Base-by-base conservation (phyloP, 2,888 invertebrate species). In the Lithophane ornitopus region DNA sequence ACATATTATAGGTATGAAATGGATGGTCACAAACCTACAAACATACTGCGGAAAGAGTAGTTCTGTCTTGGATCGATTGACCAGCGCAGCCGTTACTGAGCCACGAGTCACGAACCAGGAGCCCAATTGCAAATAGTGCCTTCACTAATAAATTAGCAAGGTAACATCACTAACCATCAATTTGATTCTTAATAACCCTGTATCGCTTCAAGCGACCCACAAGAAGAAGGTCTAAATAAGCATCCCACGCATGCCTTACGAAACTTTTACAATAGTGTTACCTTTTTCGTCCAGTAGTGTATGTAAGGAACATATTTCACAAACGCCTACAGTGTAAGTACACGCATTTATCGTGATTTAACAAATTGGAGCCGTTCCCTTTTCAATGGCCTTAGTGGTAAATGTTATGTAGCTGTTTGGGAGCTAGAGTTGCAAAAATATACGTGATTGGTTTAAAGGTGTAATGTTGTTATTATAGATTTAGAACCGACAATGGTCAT, bases 291-390 rank as follows among this genome's bases (percentile, higher is more conserved):
- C 44, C 54, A 49, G 44, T 2, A 52, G n/a, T 74, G 65, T 70
- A 59, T n/a, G 28, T 14, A 74, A 69, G 69, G 66, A 75, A 70
- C 73, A 85, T 78, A 80, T 81, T 83, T 78, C 82, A 54, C 82
- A 86, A 84, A 81, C 86, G 66, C 81, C 81, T 74, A 67, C 81
- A 65, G 34, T 41, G 46, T 67, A 70, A 62, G 71, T 68, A 74
- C 78, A 68, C 65, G 52, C 74, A 82, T 85, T 81, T 85, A 87
- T 85, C 82, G 66, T 68, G 83, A 83, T 85, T 86, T 82, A 77
- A 81, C 85, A 86, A 87, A 87, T 87, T 87, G 84, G 46, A 58
- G 67, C 87, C 87, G 46, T 87, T 87, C 87, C 86, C 86, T 87
- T 87, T 77, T 63, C 65, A 39, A 73, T 72, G 87, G 69, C 87